These are phyloP conservation scores for Latrodectus geometricus DNA, from an alignment of 1,140 invertebrate genomes.

Conservation along the genomic window DNA sequence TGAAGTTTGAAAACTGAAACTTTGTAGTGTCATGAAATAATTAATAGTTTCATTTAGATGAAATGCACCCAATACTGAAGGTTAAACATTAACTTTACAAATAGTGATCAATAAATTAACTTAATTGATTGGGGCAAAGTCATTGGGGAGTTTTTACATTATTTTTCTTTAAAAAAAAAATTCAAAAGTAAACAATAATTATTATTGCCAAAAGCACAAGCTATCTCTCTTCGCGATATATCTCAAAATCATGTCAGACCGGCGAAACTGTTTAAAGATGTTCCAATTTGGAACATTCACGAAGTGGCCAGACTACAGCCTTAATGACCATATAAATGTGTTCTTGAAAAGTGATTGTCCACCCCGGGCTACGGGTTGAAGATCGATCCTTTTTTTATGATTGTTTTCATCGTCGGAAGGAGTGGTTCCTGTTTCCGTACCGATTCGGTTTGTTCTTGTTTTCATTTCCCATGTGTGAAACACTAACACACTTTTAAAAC, in stretches of 20 bases:
- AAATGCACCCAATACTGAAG: too few species aligned
- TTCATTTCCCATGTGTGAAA: conserved; percentile 10
- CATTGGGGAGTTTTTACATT: too few species aligned
- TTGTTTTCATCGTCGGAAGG: conserved; percentile 16
- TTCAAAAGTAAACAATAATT: background rate
- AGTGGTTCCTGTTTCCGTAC: conserved; percentile 37
- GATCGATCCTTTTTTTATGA: background rate
- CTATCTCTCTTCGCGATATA: background rate
- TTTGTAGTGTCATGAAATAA: too few species aligned
- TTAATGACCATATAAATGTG: conserved; percentile 23
- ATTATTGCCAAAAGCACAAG: background rate
- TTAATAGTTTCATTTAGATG: too few species aligned
- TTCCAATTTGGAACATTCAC: background rate
- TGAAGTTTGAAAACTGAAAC: too few species aligned
- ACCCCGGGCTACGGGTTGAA: background rate
- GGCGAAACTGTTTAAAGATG: background rate
- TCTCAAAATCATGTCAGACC: conserved; percentile 11
- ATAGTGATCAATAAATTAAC: too few species aligned
- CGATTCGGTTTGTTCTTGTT: conserved; percentile 15
- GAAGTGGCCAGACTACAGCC: conserved; percentile 20
- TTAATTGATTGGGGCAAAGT: too few species aligned
- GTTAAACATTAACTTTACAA: too few species aligned
- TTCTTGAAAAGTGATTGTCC: conserved; percentile 42
- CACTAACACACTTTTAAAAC: conserved; percentile 38
- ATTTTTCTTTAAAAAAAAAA: too few species aligned